Conservation (phyloP, 2,888 invertebrate genomes). For the Agrochola lychnidis region DNA sequence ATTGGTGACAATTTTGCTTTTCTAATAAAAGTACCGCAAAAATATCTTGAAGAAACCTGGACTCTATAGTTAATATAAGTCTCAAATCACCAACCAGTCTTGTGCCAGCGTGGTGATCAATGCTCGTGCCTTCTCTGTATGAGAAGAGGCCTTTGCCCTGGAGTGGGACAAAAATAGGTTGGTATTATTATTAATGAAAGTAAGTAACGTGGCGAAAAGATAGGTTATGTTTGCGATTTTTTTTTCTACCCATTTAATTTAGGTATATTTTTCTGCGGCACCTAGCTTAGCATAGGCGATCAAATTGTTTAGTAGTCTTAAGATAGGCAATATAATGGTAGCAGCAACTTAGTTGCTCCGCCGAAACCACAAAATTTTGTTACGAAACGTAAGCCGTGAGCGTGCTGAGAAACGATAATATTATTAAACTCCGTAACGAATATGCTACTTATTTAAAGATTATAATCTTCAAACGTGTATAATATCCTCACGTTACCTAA, state of each 20-base stretch:
- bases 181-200: neutral
- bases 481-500: neutral
- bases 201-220: neutral
- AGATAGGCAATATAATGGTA: neutral
- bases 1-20: neutral
- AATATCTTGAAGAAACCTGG: too few species aligned
- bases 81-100: too few species aligned
- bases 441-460: neutral
- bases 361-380: neutral
- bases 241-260: neutral
- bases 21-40: neutral
- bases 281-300: neutral
- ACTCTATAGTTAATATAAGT: too few species aligned
- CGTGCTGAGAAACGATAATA: neutral
- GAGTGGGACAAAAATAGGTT: neutral
- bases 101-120: too few species aligned
- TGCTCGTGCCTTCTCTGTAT: too few species aligned
- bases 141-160: neutral
- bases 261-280: neutral
- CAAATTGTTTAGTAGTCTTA: neutral
- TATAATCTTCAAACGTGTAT: neutral
- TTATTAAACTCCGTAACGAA: neutral
- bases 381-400: neutral
- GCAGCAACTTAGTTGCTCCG: neutral
- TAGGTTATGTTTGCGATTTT: too few species aligned